These are phyloP conservation scores for Eupithecia vulgata DNA, from an alignment of 2,888 invertebrate genomes.

Conservation along the genomic window DNA sequence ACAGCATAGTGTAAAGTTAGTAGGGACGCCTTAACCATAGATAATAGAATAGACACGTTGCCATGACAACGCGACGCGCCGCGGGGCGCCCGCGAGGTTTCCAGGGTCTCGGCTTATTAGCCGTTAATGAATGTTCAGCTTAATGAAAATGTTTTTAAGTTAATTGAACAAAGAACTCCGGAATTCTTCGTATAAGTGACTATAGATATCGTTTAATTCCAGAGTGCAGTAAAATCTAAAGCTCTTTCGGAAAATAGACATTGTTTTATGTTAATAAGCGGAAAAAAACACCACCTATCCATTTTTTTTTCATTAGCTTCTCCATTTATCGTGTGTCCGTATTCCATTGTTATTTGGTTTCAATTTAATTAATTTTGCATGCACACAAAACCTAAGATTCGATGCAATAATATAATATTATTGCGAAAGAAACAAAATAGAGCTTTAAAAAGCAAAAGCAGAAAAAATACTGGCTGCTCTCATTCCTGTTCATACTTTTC, in stretches of 20 bases:
- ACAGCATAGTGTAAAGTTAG: not conserved
- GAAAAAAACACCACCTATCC: too few relatives aligned
- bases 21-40: slow-evolving; percentile 36
- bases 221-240: not conserved
- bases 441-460: not conserved
- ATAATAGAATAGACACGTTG: slow-evolving; percentile 50
- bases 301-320: not conserved
- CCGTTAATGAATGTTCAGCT: slow-evolving; percentile 6
- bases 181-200: not conserved
- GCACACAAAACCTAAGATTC: not conserved
- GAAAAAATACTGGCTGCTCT: slow-evolving; percentile 6
- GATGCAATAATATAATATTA: not conserved
- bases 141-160: slow-evolving; percentile 7
- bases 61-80: slow-evolving; percentile 78
- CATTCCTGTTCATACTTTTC: slow-evolving; percentile 14
- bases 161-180: slow-evolving; percentile 1
- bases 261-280: too few relatives aligned
- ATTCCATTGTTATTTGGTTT: not conserved
- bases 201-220: not conserved
- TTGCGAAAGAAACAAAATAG: not conserved
- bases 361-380: not conserved
- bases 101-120: slow-evolving; percentile 45
- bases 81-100: slow-evolving; percentile 62
- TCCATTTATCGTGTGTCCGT: not conserved
- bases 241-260: not conserved